Evolutionary conservation across 2,113 vertebrate species (phyloP).

Genomic region (Campylomormyrus tamandua): DNA sequence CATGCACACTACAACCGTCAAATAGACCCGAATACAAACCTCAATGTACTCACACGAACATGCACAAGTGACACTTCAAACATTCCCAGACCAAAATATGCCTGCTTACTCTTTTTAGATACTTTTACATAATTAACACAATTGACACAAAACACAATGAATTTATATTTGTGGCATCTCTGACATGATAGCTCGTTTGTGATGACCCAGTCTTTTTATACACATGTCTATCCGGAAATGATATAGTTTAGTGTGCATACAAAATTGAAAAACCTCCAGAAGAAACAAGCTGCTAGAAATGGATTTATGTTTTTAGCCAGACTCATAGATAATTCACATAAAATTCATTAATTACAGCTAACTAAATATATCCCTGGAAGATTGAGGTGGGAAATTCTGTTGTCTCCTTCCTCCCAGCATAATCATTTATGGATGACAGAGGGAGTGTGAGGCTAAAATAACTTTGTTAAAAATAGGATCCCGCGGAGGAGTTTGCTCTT

Average conservation of each 20-base stretch:
- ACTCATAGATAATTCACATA: constrained; percentile 1
- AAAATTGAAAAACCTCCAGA: not conserved
- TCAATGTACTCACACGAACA: not conserved
- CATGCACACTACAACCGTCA: not conserved
- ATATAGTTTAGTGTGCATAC: not conserved
- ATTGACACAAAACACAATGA: not conserved
- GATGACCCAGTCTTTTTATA: not conserved
- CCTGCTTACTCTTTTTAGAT: not conserved
- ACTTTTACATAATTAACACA: not conserved
- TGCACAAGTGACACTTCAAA: not conserved
- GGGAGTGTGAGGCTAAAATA: constrained; percentile 1
- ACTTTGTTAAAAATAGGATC: constrained; percentile 11
- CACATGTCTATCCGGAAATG: not conserved
- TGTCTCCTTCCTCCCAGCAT: not conserved
- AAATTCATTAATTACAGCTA: constrained; percentile 1
- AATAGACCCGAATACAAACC: not conserved
- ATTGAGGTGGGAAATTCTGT: not conserved
- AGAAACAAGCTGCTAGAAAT: not conserved
- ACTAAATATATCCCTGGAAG: constrained; percentile 13
- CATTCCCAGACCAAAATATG: not conserved
- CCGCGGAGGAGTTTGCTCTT: not conserved
- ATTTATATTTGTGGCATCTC: not conserved
- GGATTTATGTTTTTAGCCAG: constrained; percentile 3
- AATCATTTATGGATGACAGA: not conserved
- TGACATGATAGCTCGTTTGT: not conserved